Evolutionary conservation across 2,113 vertebrate genomes (phyloP), one percentile per base, ranked within the genome.

Genomic region (Tautogolabrus adspersus): DNA sequence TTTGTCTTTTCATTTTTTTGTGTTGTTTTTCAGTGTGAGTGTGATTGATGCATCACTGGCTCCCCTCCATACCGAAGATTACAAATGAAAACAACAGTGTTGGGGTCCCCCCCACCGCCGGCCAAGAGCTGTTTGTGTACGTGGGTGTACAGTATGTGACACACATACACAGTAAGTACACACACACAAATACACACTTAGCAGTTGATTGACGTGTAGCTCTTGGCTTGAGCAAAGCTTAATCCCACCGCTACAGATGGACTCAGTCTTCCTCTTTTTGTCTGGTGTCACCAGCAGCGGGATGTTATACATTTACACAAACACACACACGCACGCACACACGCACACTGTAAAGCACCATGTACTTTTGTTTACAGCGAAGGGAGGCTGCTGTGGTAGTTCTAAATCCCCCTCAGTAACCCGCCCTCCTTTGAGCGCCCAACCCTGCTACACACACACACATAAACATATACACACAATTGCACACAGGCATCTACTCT

Each of bases 161-260:
- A 82, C 71, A 70, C 9, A 72, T 44, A 75, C 65, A 56, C 40
- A 60, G 19, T 19, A 8, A 21, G 8, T 52, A 42, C 11, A 79
- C 71, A 79, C 71, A 75, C 54, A 64, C 37, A 34, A 4, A 34
- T 6, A 34, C 30, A 82, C 88, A 90, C 82, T 85, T 63, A 79
- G 81, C 6, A 2, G 80, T 75, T 92, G 91, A 93, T 90, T 91
- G 92, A 89, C 92, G n/a, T 85, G 86, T 58, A 79, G 84, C 79
- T 88, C 72, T 86, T 90, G 87, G 86, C 87, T 90, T 76, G 79
- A 87, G 79, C 74, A 40, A 78, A 77, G 85, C 83, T 88, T 93
- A 93, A 93, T 93, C 92, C 88, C 51, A 63, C 81, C 83, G 85
- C 75, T 87, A 88, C 91, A 93, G 90, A 94, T 93, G 92, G 90